Evolutionary conservation across 2,888 invertebrate species (phyloP), one percentile per base, ranked within the genome.

Genomic region (Lissonota sp.): DNA sequence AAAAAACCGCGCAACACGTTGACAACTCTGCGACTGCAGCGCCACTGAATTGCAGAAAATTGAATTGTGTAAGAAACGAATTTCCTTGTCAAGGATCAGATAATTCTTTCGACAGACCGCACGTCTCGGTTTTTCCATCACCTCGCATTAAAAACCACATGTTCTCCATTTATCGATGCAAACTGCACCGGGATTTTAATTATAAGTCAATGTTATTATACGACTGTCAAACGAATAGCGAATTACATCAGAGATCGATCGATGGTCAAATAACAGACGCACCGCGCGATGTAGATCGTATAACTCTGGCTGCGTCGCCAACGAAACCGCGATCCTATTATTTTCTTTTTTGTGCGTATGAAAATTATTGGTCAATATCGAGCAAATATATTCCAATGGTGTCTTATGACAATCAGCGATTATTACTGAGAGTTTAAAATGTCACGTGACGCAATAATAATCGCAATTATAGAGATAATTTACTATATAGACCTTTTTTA

Each of bases 221-320:
- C 62, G 14, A 63, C 62, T 39, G 14, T 44, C 12, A n/a, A 7
- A 55, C 14, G 12, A 57, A 44, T 26, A n/a, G 64, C 12, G 63
- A 63, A 66, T 74, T 74, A 58, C 49, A 64, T 74, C 57, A 74
- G 55, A 58, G 63, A 72, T 72, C 64, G 51, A 64, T 74, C 57
- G 58, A 74, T 74, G 66, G 44, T 72, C 63, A 63, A 64, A n/a
- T n/a, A n/a, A 14, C 74, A 49, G 12, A 40, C 40, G 1, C 53
- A 64, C 66, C 66, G 49, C 66, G 74, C n/a, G 39, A 74, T 74
- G 26, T 26, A 3, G 26, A 74, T 74, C 64, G 66, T 49, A 66
- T 74, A 74, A 64, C 64, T 64, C 57, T 74, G 8, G 26, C 14
- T 37, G 10, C 26, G 40, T 46, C 58, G 40, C 55, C 57, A 5